These are phyloP conservation scores for Python bivittatus DNA, from an alignment of 2,113 vertebrate genomes.

Conservation along the genomic window DNA sequence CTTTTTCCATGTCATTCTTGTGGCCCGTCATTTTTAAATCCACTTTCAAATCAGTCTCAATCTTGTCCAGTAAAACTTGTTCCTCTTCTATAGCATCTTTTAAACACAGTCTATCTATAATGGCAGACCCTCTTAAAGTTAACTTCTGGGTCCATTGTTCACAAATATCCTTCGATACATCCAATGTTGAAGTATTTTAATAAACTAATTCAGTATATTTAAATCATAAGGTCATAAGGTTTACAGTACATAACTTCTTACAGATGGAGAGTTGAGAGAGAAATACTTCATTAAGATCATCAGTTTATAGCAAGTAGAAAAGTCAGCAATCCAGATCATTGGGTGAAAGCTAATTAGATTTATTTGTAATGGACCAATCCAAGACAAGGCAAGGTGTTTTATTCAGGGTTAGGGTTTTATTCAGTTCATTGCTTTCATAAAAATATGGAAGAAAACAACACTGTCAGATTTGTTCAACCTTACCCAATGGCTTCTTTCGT, in stretches of 20 bases:
- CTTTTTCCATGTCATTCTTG: too few species aligned
- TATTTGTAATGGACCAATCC: background rate
- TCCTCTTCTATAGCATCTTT: too few species aligned
- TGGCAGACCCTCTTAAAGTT: too few species aligned
- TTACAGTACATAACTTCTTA: background rate
- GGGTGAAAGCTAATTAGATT: background rate
- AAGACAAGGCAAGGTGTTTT: background rate
- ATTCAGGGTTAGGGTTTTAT: background rate
- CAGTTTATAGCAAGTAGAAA: background rate
- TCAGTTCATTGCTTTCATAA: background rate
- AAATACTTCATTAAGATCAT: background rate
- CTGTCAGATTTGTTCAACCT: background rate
- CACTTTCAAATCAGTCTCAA: too few species aligned
- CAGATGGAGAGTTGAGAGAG: background rate
- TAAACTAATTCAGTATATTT: conserved; percentile 9
- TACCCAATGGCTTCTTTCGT: background rate
- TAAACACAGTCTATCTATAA: too few species aligned
- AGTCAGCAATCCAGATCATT: background rate
- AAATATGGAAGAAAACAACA: background rate
- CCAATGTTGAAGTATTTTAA: too few species aligned
- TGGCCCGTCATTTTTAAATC: too few species aligned
- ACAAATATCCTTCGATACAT: too few species aligned
- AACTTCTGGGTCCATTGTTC: too few species aligned
- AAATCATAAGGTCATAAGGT: background rate
- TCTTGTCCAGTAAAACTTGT: too few species aligned